Base-by-base conservation (phyloP, 2,113 vertebrate species). In the Mobula hypostoma region DNA sequence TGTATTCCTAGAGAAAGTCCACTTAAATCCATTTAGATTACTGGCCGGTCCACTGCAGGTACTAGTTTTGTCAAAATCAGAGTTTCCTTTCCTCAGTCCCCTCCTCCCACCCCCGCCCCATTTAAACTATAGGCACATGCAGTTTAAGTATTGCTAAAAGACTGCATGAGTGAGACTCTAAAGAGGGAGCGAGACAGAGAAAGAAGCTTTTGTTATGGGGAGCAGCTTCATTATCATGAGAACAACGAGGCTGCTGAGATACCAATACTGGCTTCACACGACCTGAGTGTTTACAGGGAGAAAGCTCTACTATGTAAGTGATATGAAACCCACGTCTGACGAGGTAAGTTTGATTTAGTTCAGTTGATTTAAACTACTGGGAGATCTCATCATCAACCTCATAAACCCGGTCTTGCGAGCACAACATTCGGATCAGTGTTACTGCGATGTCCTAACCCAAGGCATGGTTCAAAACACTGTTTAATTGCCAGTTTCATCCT, bases 141-240 rank as follows among this genome's bases (percentile, higher is more conserved):
- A 90, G 29, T 32, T n/a, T 90, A 58, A 90, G 85, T 90, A 12
- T 90, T 90, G 82, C 61, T 90, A 66, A 68, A 90, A 90, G 61
- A 68, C 85, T 90, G 85, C 61, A 66, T 90, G 85, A 90, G 85
- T 90, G 85, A 32, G 85, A 68, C 61, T 90, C 32, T 66, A 61
- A 90, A 90, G 85, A 90, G 61, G 85, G 61, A 90, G 15, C 85
- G 32, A n/a, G 61, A 90, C 61, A 90, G 85, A 90, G 85, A 90
- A 90, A 90, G 85, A 32, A 90, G 85, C 85, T 90, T 90, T 90
- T 93, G 90, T 93, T 72, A 93, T 93, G 90, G 90, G 90, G 68
- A 72, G 90, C 68, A 93, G 90, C 90, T 93, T 93, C 90, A 93
- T 93, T 93, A 93, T 93, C 90, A 93, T 93, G 90, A 93, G 90